phyloP scores from a whole-genome alignment of 2,888 invertebrate species.

The Trachelus stipa region DNA sequence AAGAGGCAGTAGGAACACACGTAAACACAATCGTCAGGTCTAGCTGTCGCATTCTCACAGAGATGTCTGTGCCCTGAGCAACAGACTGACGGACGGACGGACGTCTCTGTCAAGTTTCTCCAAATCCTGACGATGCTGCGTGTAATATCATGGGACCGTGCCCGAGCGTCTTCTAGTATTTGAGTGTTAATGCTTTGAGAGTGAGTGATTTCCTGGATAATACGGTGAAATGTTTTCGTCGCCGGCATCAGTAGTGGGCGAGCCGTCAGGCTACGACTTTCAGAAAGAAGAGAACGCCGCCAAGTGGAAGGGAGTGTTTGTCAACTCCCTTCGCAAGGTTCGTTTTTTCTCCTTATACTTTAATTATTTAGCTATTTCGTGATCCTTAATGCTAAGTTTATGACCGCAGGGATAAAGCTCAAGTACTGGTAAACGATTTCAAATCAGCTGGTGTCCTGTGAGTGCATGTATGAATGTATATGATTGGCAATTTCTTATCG shows the following conservation, averaged over 20 bases:
- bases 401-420: too few species aligned
- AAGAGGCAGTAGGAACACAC: slow-evolving; percentile 24
- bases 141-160: slow-evolving; percentile 37
- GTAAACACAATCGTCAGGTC: slow-evolving; percentile 33
- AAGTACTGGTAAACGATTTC: too few species aligned
- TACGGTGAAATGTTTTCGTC: slow-evolving; percentile 59
- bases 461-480: too few species aligned
- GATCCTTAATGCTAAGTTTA: too few species aligned
- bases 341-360: slow-evolving; percentile 38
- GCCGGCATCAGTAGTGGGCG: slow-evolving; percentile 68
- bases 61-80: slow-evolving; percentile 43
- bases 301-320: slow-evolving; percentile 94
- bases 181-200: slow-evolving; percentile 23
- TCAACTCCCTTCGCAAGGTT: slow-evolving; percentile 89
- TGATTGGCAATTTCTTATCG: too few species aligned
- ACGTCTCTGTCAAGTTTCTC: slow-evolving; percentile 41
- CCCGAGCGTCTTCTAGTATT: slow-evolving; percentile 31
- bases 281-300: slow-evolving; percentile 87
- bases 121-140: slow-evolving; percentile 36
- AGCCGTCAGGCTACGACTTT: slow-evolving; percentile 80
- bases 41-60: slow-evolving; percentile 40
- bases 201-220: slow-evolving; percentile 29
- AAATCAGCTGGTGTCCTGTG: too few species aligned
- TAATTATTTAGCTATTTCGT: too few species aligned
- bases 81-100: slow-evolving; percentile 43